These are phyloP conservation scores for Probosciger aterrimus DNA, from an alignment of 2,113 vertebrate genomes.

Conservation along the genomic window DNA sequence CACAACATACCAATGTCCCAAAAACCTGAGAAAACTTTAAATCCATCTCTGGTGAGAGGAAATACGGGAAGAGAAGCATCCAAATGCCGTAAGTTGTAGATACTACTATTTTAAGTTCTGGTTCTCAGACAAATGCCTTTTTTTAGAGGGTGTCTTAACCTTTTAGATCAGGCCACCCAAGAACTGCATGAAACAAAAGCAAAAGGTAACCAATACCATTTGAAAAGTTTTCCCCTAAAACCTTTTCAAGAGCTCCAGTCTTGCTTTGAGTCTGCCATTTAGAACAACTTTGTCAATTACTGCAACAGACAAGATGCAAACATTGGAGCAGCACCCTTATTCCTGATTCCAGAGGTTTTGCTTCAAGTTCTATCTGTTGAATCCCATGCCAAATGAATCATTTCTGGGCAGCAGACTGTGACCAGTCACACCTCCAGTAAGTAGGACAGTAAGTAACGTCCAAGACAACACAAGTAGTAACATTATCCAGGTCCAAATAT, in stretches of 20 bases:
- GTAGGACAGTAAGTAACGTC: background rate
- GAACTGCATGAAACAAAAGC: background rate
- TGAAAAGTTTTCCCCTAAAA: background rate
- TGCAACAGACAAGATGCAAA: background rate
- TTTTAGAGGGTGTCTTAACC: background rate
- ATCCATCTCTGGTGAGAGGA: accelerated
- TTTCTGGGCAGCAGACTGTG: background rate
- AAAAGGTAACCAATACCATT: background rate
- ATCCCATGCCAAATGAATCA: background rate
- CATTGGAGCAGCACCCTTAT: background rate
- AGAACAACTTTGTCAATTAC: background rate
- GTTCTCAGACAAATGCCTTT: background rate
- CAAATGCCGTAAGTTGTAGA: background rate
- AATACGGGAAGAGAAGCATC: background rate
- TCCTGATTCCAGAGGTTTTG: background rate
- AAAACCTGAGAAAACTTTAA: background rate
- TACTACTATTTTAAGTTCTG: background rate
- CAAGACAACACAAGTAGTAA: background rate
- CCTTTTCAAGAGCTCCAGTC: background rate
- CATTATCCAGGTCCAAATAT: background rate
- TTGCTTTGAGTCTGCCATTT: background rate
- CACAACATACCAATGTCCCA: background rate
- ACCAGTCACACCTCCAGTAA: background rate
- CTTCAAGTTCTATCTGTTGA: background rate
- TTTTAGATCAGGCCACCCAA: background rate